A percentile compares a stretch with the other conserved stretches of the same genome.
These are phyloP conservation scores for Lasius fuliginosus DNA, from an alignment of 2,888 invertebrate genomes.

Conservation along the genomic window DNA sequence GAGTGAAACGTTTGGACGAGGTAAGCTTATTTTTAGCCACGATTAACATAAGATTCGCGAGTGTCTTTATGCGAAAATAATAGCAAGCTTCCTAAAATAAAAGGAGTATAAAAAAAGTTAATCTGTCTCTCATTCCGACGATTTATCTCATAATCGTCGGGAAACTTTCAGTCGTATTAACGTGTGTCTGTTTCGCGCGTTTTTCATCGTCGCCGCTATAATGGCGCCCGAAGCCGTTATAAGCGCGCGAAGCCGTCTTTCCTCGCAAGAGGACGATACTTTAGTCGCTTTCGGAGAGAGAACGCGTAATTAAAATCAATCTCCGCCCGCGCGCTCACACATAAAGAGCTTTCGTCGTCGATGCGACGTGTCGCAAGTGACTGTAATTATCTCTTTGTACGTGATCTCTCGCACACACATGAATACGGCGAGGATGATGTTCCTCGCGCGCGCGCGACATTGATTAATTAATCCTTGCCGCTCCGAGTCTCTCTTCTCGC, in stretches of 20 bases:
- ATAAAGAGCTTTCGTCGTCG: slow-evolving; percentile 39
- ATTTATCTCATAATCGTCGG: slow-evolving; percentile 4
- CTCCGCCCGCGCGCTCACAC: slow-evolving; percentile 33
- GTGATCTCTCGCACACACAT: slow-evolving; percentile 26
- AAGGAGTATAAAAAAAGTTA: background rate
- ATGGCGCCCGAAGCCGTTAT: slow-evolving; percentile 29
- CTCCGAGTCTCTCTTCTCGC: background rate
- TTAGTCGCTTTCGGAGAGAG: slow-evolving; percentile 40
- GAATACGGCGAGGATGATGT: slow-evolving; percentile 12
- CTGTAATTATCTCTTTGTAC: slow-evolving; percentile 52
- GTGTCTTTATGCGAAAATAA: background rate
- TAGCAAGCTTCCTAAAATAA: background rate
- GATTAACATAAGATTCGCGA: background rate
- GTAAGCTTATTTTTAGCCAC: background rate
- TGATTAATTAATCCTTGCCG: slow-evolving; percentile 38
- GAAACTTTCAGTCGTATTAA: background rate
- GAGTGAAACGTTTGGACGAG: background rate
- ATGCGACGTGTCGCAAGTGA: slow-evolving; percentile 36
- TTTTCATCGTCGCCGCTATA: slow-evolving; percentile 18
- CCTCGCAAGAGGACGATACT: slow-evolving; percentile 15
- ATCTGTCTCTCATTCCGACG: background rate
- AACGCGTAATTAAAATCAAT: slow-evolving; percentile 65
- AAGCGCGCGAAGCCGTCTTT: slow-evolving; percentile 37
- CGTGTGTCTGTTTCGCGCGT: slow-evolving; percentile 8
- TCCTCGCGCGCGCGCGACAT: slow-evolving; percentile 14